Evolutionary conservation across 2,888 invertebrate species (phyloP).

Genomic region (Muscina levida): DNA sequence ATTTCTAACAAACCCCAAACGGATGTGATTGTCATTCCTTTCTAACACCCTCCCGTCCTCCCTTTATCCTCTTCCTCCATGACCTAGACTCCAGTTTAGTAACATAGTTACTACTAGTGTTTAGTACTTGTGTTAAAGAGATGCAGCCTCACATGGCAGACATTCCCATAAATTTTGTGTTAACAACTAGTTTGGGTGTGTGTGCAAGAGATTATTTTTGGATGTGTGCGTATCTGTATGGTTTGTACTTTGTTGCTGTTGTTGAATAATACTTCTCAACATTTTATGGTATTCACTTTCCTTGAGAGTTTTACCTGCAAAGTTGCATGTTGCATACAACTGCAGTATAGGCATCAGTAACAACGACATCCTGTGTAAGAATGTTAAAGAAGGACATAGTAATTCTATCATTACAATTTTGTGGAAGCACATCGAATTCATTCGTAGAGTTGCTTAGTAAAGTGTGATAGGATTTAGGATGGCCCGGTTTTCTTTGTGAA

Average conservation of each 20-base stretch:
- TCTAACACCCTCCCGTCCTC: no score
- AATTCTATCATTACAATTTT: slow-evolving; percentile 4
- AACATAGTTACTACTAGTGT: no score
- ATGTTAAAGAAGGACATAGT: not conserved
- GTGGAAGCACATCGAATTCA: not conserved
- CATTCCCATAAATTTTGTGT: no score
- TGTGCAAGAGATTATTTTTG: no score
- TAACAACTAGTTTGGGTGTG: no score
- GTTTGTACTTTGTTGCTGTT: not conserved
- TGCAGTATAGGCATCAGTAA: not conserved
- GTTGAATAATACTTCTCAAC: slow-evolving; percentile 12
- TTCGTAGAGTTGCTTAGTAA: no score
- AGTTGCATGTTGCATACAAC: slow-evolving; percentile 16
- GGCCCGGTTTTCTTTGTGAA: no score
- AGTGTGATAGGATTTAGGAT: no score
- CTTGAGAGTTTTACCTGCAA: slow-evolving; percentile 21
- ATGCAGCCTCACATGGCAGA: no score
- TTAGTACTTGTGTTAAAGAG: no score
- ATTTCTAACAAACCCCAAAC: not conserved
- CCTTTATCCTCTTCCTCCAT: no score
- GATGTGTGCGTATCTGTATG: not conserved
- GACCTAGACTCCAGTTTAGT: no score
- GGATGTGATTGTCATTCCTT: slow-evolving; percentile 20
- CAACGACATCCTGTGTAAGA: not conserved
- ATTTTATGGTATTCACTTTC: slow-evolving; percentile 37